Evolutionary conservation across 2,888 invertebrate species (phyloP), one percentile per base, ranked within the genome.

Genomic region (Drosophila kuntzei): DNA sequence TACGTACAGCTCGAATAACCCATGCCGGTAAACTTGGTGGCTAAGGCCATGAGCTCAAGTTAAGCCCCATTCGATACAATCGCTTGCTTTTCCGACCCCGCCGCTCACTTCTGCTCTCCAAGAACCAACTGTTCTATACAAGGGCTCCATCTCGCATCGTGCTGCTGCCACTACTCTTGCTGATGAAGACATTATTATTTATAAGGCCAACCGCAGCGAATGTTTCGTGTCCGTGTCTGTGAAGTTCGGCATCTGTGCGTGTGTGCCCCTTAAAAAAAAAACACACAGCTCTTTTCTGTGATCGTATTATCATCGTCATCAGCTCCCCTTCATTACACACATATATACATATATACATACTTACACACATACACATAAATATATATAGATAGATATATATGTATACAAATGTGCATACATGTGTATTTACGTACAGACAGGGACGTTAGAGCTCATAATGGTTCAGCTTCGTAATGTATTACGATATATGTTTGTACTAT

Each of bases 181-280:
- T 78, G 77, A 78, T 73, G 76, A 86, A 83, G 78, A 75, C 77
- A 86, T 73, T 79, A 73, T 70, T 79, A 75, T 81, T 80, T 80
- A 81, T 81, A 79, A 76, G 73, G 82, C 80, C 75, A 80, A 80
- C 75, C 82, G 67, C 74, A 79, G 71, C 66, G 76, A 68, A 71
- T 66, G 54, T 70, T 69, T 63, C 76, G 57, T 63, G 75, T 54
- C 41, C 57, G 57, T 63, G 47, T 62, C 20, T 61, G 57, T 55
- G 32, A 47, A 60, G 46, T 46, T 54, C 41, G 54, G 34, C 32
- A 44, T 54, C 49, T 49, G 20, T 61, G 32, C 22, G 44, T 58
- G 44, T 44, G 29, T 57, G 51, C 43, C 62, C 67, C 57, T 61
- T 46, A n/a, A 71, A 58, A 43, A 61, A 60, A n/a, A n/a, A 55